A percentile compares a stretch with the other conserved stretches of the same genome.
These are phyloP conservation scores for Nasonovia ribisnigri DNA, from an alignment of 2,888 invertebrate genomes.

Conservation along the genomic window DNA sequence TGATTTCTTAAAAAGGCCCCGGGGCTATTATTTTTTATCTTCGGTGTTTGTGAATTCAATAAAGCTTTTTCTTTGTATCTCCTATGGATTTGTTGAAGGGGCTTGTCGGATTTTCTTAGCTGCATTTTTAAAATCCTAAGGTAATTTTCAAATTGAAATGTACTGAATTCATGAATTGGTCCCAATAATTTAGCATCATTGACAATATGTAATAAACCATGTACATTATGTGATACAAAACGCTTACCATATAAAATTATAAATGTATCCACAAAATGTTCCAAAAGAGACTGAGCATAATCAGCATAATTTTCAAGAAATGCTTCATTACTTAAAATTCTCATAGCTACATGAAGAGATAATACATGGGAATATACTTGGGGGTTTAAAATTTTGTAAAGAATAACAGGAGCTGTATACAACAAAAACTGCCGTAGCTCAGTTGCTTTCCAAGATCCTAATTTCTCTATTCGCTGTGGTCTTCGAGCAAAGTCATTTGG, in stretches of 20 bases:
- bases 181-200: slow-evolving; percentile 20
- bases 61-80: background rate
- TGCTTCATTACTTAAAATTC: background rate
- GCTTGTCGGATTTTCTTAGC: slow-evolving; percentile 7
- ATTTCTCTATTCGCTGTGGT: background rate
- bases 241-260: slow-evolving; percentile 3
- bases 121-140: slow-evolving; percentile 2
- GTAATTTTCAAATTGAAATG: slow-evolving; percentile 10
- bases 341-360: background rate
- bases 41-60: background rate
- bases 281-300: background rate
- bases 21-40: background rate
- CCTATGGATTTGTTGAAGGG: background rate
- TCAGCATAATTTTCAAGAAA: background rate
- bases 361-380: background rate
- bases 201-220: slow-evolving; percentile 7
- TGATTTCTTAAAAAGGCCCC: background rate
- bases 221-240: background rate
- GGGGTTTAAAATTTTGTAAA: background rate
- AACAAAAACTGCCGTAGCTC: too few relatives aligned
- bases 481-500: background rate
- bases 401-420: background rate
- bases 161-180: slow-evolving; percentile 20
- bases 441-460: background rate
- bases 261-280: slow-evolving; percentile 6